Evolutionary conservation across 2,113 vertebrate species (phyloP), one percentile per base, ranked within the genome.

Genomic region (Nothocercus nigrocapillus): DNA sequence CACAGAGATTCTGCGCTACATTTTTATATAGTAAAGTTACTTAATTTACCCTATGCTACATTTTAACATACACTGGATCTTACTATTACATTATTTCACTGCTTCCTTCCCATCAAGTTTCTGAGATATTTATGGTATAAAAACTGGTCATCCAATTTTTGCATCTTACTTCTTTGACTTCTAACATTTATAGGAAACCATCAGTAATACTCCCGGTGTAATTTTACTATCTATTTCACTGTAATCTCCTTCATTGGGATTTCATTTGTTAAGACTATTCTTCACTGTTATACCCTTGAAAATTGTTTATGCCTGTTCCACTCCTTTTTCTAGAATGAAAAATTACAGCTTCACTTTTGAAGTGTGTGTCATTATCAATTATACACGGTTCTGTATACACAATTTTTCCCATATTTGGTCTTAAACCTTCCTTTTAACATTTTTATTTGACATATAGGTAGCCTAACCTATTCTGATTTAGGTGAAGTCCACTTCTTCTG

Each of bases 31-130:
- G n/a, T 25, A 81, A 89, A 85, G 6, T 16, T 78, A 82, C 7
- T 24, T 78, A 70, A 87, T 9, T 32, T n/a, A 72, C 3, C 2
- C 11, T 27, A 15, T 49, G 6, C 15, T 73, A 68, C 25, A 64
- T 64, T 85, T 78, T 73, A 87, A 85, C 18, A 44, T 56, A 72
- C 12, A 78, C 13, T 59, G 21, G 91, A 68, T 13, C 8, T 7
- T 0, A 0, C 5, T 68, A 15, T 38, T 64, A 56, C 20, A 49
- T 54, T 49, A 38, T 3, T 13, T 81, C 13, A 45, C 7, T 22
- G 45, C 36, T 5, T 58, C 63, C 47, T 24, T 36, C 6, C 73
- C 51, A 61, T 28, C 56, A 68, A 7, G 30, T 63, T 94, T 63
- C 8, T 81, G 17, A 78, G 20, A 11, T 44, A 66, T 32, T 77